Base-by-base conservation (phyloP, 2,113 vertebrate species). In the Quiscalus mexicanus region DNA sequence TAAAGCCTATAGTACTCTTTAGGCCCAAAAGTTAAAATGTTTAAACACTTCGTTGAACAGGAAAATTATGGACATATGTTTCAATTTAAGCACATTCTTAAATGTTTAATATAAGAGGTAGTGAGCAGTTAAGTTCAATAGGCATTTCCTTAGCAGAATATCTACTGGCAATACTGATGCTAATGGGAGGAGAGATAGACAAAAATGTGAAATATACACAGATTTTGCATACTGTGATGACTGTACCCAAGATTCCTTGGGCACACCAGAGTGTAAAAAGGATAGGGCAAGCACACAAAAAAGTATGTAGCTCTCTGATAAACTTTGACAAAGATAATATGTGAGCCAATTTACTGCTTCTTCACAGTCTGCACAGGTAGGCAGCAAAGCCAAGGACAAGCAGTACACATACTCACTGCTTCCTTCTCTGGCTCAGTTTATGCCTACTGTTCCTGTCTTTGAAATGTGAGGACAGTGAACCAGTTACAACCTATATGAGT, bases 321-420 rank as follows among this genome's bases (percentile, higher is more conserved):
- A 84, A 90, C 24, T 95, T n/a, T 64, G 59, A 58, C 39, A 75
- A 69, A 74, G 39, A 13, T 65, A 69, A 33, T 28, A 33, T 10
- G 42, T 64, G 52, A 80, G 30, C 11, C 68, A 42, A 58, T 88
- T 88, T 80, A 35, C 56, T 63, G 23, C 77, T n/a, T 68, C 67
- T 69, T 88, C 68, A 65, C 24, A 74, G 64, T 74, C 60, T 93
- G 69, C 64, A 63, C 55, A 60, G 71, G 44, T 68, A 88, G 47
- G 60, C 67, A 95, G 75, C 67, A 96, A 92, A 92, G 55, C 28
- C 88, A 93, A 92, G 76, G 47, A 70, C 70, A 92, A 80, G 68
- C 2, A 62, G 58, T 62, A 56, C 28, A 62, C 45, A 60, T 6
- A 71, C 11, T 85, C n/a, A 35, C 24, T 25, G 70, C 25, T 77